phyloP scores from a whole-genome alignment of 2,797 vertebrate genomes.

The Silurus aristotelis region DNA sequence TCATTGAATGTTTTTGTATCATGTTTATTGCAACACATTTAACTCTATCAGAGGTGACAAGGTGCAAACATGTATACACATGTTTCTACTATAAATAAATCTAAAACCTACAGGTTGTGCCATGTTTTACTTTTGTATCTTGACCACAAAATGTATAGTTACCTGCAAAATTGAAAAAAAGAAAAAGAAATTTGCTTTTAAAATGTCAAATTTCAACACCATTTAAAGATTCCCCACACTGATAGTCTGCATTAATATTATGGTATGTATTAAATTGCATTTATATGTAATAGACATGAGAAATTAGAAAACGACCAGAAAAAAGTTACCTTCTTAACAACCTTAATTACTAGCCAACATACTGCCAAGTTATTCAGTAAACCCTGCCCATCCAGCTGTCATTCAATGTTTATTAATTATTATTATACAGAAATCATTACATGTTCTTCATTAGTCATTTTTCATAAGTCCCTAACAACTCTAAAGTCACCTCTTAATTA shows the following conservation, averaged over 20 bases:
- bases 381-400: not conserved
- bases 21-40: not conserved
- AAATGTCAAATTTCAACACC: not conserved
- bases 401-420: not conserved
- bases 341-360: not conserved
- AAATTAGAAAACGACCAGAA: not conserved
- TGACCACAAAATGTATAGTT: not conserved
- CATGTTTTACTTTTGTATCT: not conserved
- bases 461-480: not conserved
- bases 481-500: not conserved
- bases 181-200: not conserved
- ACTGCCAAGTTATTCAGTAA: not conserved
- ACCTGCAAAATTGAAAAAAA: not conserved
- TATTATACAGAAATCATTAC: not conserved
- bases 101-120: not conserved
- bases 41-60: not conserved
- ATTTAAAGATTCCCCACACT: not conserved
- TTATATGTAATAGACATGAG: not conserved
- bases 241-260: not conserved
- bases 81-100: not conserved
- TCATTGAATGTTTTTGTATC: not conserved
- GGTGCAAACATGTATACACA: not conserved
- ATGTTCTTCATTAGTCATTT: not conserved
- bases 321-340: not conserved
- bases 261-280: not conserved